phyloP scores from a whole-genome alignment of 2,797 vertebrate genomes.

The Megaceryle alcyon region DNA sequence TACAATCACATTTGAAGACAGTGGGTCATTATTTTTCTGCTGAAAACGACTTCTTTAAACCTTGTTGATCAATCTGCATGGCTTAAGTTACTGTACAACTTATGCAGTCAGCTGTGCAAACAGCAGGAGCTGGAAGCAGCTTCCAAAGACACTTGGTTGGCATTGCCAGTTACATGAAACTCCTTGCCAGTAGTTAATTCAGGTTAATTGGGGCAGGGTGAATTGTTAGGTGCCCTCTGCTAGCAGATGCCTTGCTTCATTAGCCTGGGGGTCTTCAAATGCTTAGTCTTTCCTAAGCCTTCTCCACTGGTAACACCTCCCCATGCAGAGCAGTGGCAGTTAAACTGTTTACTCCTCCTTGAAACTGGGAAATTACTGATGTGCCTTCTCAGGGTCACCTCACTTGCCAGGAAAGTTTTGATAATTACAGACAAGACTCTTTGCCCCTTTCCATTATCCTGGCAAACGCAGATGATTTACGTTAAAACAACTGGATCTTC shows the following conservation, averaged over 20 bases:
- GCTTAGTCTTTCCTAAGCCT: not conserved
- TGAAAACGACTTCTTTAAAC: not conserved
- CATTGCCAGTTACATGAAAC: not conserved
- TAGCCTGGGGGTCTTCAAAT: not conserved
- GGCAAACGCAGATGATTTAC: not conserved
- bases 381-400: conserved; percentile 19
- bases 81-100: not conserved
- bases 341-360: conserved; percentile 36
- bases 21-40: conserved; percentile 10
- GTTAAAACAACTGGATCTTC: not conserved
- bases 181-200: not conserved
- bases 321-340: not conserved
- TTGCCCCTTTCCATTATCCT: conserved; percentile 4
- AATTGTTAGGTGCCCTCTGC: not conserved
- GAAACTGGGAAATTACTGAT: conserved; percentile 22
- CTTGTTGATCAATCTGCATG: conserved; percentile 13
- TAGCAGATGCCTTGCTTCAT: not conserved
- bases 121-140: not conserved
- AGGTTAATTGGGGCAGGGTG: not conserved
- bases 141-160: not conserved
- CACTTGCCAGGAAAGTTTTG: not conserved
- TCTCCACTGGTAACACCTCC: not conserved
- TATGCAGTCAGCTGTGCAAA: not conserved
- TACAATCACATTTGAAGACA: not conserved
- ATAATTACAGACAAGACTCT: conserved; percentile 17